Conservation (phyloP, 2,113 vertebrate species). For the Uria aalge region DNA sequence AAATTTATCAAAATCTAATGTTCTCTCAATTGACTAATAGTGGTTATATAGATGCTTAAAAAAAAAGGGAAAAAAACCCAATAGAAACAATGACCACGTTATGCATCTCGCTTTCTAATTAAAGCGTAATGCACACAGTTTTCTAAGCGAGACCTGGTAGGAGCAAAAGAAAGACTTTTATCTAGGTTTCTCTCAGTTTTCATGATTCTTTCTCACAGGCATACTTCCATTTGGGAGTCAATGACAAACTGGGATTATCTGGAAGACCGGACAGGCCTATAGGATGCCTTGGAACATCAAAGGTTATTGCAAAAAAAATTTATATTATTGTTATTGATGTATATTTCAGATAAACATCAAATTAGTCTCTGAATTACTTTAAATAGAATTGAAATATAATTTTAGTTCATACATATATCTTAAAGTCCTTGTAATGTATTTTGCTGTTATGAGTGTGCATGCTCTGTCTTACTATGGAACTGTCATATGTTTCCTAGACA, state of each 20-base stretch:
- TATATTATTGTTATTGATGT: neutral
- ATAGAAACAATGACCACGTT: neutral
- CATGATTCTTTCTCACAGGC: constrained; percentile 78
- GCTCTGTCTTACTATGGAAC: neutral
- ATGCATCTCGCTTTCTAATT: neutral
- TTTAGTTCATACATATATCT: neutral
- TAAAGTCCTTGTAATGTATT: neutral
- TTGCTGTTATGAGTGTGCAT: neutral
- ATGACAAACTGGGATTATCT: constrained; percentile 92
- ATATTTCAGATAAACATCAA: neutral
- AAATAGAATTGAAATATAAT: neutral
- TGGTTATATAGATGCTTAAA: neutral
- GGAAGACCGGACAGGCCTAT: constrained; percentile 94
- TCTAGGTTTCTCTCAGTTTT: neutral
- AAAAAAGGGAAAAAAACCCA: neutral
- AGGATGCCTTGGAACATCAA: constrained; percentile 96
- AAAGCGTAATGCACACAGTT: neutral
- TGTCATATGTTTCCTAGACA: neutral
- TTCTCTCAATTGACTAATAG: neutral
- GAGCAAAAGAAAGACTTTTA: neutral
- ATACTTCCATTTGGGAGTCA: constrained; percentile 91
- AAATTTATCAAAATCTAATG: neutral
- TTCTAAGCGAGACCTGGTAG: neutral
- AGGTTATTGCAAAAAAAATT: constrained; percentile 73
- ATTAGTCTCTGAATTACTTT: neutral